Base-by-base conservation (phyloP, 2,797 vertebrate species). In the Peromyscus nudipes region DNA sequence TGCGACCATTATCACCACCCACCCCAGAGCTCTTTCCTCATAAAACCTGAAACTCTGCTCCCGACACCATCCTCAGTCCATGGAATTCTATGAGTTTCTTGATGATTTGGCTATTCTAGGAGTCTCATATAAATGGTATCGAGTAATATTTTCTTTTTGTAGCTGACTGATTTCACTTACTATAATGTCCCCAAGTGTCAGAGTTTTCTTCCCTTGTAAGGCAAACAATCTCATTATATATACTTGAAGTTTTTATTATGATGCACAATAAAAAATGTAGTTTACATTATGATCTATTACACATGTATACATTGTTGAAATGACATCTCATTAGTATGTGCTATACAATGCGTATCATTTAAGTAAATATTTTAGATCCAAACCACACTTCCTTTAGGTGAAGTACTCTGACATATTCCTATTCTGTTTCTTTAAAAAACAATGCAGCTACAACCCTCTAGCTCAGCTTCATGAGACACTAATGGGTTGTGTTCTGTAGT, bases 361-460 rank as follows among this genome's bases (percentile, higher is more conserved):
- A 96, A 89, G 89, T 82, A 75, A 91, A 65, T 49, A 21, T 92
- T 84, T 92, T 89, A 27, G 21, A 40, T 21, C 46, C 0, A 95
- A 93, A 89, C 46, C 27, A 77, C 25, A 17, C 31, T 71, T 93
- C 57, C 25, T 89, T 60, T 16, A 65, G 60, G 46, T n/a, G 57
- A 87, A 92, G 12, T 46, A 62, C 31, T 81, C 34, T 71, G 52
- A 91, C 77, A 84, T 64, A 73, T 65, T 96, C 95, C 27, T 73
- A 76, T 65, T 90, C 16, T 87, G 43, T 62, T 92, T 94, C 88
- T 95, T 94, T 76, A 86, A 83, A 95, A 69, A 82, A 64, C 23
- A 80, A 89, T 34, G 46, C 43, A 75, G 31, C 62, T 57, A 71
- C 10, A 89, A 14, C 75, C 62, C 64, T 92, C 37, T 60, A 82